Percentiles rank a stretch among this genome's conserved stretches.
These are phyloP conservation scores for Caenorhabditis wallacei DNA, from an alignment of 2,888 invertebrate genomes.

Conservation along the genomic window DNA sequence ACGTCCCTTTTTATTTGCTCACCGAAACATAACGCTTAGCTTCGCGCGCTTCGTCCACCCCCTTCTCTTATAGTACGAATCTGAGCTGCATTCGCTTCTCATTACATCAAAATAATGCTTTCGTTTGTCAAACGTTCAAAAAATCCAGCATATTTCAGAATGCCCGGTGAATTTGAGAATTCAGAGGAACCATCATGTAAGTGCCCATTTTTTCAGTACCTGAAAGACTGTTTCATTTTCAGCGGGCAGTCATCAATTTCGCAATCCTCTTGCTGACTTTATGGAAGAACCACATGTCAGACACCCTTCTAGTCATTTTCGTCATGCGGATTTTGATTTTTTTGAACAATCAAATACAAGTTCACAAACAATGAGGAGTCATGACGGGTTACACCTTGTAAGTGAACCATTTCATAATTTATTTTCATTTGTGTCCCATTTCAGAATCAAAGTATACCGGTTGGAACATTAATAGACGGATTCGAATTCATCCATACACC, in stretches of 20 bases:
- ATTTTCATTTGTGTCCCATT: neutral
- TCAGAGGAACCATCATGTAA: constrained; percentile 33
- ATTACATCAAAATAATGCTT: constrained; percentile 26
- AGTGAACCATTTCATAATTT: neutral
- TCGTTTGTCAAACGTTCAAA: constrained; percentile 52
- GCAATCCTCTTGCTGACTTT: constrained; percentile 36
- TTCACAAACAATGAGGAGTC: constrained; percentile 2
- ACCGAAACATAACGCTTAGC: constrained; percentile 54
- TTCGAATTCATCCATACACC: constrained; percentile 38
- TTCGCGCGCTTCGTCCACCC: constrained; percentile 27
- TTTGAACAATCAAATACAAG: constrained; percentile 5
- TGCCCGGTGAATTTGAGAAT: constrained; percentile 43
- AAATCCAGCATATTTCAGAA: constrained; percentile 58
- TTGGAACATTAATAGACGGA: constrained; percentile 39
- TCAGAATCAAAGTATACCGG: constrained; percentile 45
- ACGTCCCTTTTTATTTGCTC: constrained; percentile 81
- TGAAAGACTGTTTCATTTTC: constrained; percentile 10
- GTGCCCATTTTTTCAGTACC: neutral
- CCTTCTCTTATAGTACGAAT: constrained; percentile 70
- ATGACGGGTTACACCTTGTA: constrained; percentile 35
- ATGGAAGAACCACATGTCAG: neutral
- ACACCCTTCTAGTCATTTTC: neutral
- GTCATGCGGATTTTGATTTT: constrained; percentile 8
- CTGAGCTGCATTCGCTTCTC: neutral
- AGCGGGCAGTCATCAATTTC: constrained; percentile 43